Percentiles rank a stretch among this genome's conserved stretches.
phyloP scores from a whole-genome alignment of 2,113 vertebrate genomes.

The Todiramphus chloris region DNA sequence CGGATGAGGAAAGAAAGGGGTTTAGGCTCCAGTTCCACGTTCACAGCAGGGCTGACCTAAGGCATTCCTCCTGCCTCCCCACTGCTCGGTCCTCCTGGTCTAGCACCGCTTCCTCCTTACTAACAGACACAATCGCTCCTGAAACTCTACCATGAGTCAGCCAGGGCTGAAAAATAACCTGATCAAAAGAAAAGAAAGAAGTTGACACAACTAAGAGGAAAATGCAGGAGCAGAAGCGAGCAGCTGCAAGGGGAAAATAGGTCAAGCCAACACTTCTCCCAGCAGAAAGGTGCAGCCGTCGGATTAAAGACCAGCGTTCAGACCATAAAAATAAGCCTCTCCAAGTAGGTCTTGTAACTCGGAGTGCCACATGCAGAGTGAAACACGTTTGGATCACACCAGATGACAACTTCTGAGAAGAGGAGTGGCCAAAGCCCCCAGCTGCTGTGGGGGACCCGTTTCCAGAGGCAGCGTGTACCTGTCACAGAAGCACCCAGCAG shows the following conservation, averaged over 20 bases:
- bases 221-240: not conserved
- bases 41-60: not conserved
- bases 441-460: not conserved
- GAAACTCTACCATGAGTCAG: not conserved
- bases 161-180: constrained; percentile 19
- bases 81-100: not conserved
- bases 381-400: not conserved
- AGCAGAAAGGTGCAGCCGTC: not conserved
- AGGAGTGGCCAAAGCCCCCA: not conserved
- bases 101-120: not conserved
- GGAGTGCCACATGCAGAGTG: fast-evolving
- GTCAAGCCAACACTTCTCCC: not conserved
- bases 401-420: not conserved
- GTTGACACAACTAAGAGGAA: constrained; percentile 3
- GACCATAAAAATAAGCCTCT: not conserved
- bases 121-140: not conserved
- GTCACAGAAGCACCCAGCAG: not conserved
- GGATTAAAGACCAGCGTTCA: not conserved
- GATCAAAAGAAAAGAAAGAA: not conserved
- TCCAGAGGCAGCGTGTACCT: not conserved
- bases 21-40: not conserved
- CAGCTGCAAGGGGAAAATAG: constrained; percentile 14
- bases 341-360: not conserved
- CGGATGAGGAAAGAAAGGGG: not conserved
- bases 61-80: not conserved